These are phyloP conservation scores for Percopsis transmontana DNA, from an alignment of 2,113 vertebrate genomes.

Conservation along the genomic window DNA sequence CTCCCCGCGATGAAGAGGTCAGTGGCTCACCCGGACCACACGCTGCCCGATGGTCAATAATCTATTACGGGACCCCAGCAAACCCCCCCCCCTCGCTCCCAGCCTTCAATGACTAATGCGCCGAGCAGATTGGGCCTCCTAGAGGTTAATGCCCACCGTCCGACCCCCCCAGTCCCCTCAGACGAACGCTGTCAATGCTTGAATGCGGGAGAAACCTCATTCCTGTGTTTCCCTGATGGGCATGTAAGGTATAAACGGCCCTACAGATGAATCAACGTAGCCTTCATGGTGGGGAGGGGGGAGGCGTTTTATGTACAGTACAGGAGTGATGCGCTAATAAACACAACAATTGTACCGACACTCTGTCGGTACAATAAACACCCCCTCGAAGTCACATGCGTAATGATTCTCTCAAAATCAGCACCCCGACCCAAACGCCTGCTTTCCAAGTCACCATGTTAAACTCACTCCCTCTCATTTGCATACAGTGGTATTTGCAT, in stretches of 20 bases:
- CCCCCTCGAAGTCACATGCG: conserved; percentile 34
- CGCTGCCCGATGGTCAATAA: conserved; percentile 78
- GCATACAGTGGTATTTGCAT: conserved; percentile 34
- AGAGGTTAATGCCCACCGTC: conserved; percentile 72
- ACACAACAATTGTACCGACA: background rate
- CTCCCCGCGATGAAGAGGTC: conserved; percentile 77
- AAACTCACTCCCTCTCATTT: conserved; percentile 30
- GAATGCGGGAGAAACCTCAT: conserved; percentile 22
- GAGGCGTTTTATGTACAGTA: background rate
- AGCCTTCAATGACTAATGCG: conserved; percentile 73
- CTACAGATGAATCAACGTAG: background rate
- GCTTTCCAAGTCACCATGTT: conserved; percentile 5
- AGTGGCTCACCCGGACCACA: conserved; percentile 65
- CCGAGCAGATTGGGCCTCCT: conserved; percentile 66
- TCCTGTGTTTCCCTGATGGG: background rate
- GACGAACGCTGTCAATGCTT: conserved; percentile 67
- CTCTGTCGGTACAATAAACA: conserved; percentile 54
- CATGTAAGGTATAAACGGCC: background rate
- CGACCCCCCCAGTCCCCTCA: conserved; percentile 37
- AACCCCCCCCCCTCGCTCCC: conserved; percentile 46
- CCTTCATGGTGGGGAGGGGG: too few species aligned
- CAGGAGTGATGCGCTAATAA: background rate
- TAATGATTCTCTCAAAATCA: conserved; percentile 31
- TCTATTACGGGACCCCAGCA: conserved; percentile 71
- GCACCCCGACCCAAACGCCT: conserved; percentile 1